A percentile compares a stretch with the other conserved stretches of the same genome.
Conservation (phyloP, 2,888 invertebrate genomes). For the Acronicta alni region DNA sequence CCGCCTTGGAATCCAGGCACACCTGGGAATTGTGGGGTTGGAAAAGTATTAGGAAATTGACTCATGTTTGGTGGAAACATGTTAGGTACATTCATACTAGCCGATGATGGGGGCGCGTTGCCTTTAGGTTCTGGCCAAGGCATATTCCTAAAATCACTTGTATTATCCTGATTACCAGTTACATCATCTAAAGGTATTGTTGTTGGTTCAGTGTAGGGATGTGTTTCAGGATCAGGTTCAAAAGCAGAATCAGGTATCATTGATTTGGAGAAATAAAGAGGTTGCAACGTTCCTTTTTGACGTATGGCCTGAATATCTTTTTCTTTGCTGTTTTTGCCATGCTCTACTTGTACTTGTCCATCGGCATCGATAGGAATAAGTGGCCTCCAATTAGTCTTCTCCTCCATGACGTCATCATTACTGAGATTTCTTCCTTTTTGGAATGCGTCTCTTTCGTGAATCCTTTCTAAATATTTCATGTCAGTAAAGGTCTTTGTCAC, state of each 20-base stretch:
- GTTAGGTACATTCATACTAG: constrained; percentile 75
- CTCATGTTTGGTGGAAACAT: constrained; percentile 84
- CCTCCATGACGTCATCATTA: constrained; percentile 94
- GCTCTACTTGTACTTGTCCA: constrained; percentile 90
- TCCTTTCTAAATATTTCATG: constrained; percentile 96
- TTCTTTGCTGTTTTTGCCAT: constrained; percentile 95
- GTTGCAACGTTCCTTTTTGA: constrained; percentile 95
- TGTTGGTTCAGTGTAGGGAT: constrained; percentile 93
- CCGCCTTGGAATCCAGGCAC: constrained; percentile 82
- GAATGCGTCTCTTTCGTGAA: constrained; percentile 95
- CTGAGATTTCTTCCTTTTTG: constrained; percentile 93
- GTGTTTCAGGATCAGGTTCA: constrained; percentile 96
- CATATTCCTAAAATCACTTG: constrained; percentile 93
- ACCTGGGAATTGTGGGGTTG: constrained; percentile 82
- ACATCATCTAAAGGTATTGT: constrained; percentile 97
- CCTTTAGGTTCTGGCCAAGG: constrained; percentile 96
- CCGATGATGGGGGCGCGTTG: constrained; percentile 81
- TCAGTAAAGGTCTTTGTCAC: constrained; percentile 97
- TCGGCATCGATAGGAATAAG: constrained; percentile 92
- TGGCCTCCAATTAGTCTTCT: constrained; percentile 93
- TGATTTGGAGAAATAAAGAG: constrained; percentile 94
- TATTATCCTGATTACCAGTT: constrained; percentile 94
- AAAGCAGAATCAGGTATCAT: constrained; percentile 96
- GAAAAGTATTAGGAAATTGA: constrained; percentile 83
- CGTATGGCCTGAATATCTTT: constrained; percentile 95